Conservation (phyloP, 2,888 invertebrate species). For the Schizaphis graminum region DNA sequence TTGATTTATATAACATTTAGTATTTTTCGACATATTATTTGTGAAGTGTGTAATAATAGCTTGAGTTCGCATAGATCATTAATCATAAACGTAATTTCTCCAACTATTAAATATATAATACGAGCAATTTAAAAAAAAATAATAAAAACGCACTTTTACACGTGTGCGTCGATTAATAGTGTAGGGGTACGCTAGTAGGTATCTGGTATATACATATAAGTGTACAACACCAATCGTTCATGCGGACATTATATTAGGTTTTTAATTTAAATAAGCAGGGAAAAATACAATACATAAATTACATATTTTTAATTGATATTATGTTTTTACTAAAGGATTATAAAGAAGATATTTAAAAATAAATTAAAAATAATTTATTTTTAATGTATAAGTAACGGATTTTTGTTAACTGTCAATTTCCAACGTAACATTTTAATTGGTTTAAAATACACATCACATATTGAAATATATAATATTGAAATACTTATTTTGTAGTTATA, state of each 20-base stretch:
- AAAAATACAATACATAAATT: background rate
- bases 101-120: background rate
- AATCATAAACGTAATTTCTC: background rate
- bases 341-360: background rate
- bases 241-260: background rate
- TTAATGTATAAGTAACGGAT: background rate
- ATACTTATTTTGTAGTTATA: background rate
- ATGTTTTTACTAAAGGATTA: background rate
- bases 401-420: background rate
- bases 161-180: background rate
- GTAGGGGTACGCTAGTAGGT: background rate
- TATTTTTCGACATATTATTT: background rate
- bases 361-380: background rate
- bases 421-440: background rate
- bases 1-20: background rate
- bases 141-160: background rate
- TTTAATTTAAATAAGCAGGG: background rate
- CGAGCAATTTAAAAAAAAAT: background rate
- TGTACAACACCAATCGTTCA: background rate
- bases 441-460: background rate
- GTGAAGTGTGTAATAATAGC: background rate
- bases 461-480: background rate
- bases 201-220: background rate
- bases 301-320: background rate
- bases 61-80: background rate